Base-by-base conservation (phyloP, 2,888 invertebrate species). In the Cerastis leucographa region DNA sequence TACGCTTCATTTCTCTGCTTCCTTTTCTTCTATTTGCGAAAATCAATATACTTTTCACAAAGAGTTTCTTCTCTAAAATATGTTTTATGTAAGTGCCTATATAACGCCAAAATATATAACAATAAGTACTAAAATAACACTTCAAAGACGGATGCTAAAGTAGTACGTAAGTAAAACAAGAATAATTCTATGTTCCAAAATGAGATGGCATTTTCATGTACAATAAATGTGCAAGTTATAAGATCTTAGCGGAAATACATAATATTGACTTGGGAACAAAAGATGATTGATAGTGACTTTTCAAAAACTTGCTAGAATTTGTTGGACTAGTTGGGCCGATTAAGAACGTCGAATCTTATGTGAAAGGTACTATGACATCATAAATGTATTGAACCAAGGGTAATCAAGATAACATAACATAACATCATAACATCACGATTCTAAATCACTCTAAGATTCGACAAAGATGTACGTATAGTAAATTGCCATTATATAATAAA, bases 161-260 rank as follows among this genome's bases (percentile, higher is more conserved):
- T 70, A 51, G 61, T 44, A 73, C 42, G 44, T 74, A 85, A 54
- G 74, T 84, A 67, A 77, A 86, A 73, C 77, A 65, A 69, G 76
- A 84, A 86, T 87, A 76, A 87, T 80, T 81, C 69, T 84, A 67
- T 80, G 78, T 80, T 80, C 75, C 65, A 67, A 44, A 87, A 80
- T 78, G 87, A 83, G 78, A 82, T 68, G 78, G 81, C 65, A 80
- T 79, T 81, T 84, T 85, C 86, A 77, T 72, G 81, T 76, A 77
- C 74, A 71, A 74, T 19, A 29, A 35, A 42, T 19, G 12, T 49
- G 12, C 29, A 81, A 78, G 77, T 61, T 19, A 79, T n/a, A 66
- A 75, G 72, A 79, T 29, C 11, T 11, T 2, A 71, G 87, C 82
- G 76, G 42, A 3, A 25, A 42, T 0, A 19, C 17, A 14, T 35